These are phyloP conservation scores for Chionoecetes opilio DNA, from an alignment of 1,140 invertebrate species.

Conservation along the genomic window DNA sequence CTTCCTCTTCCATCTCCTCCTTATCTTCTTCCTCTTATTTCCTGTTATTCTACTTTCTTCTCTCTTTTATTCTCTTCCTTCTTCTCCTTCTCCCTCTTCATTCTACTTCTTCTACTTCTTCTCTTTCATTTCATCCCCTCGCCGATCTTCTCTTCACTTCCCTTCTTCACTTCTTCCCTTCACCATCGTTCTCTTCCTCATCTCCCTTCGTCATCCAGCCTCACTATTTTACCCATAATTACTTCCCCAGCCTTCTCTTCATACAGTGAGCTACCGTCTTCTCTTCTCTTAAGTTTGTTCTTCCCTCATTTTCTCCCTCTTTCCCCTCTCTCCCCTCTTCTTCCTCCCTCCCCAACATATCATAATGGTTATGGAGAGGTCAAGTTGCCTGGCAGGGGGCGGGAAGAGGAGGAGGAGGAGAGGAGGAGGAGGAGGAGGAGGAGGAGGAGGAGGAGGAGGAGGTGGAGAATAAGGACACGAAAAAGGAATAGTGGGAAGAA, in stretches of 20 bases:
- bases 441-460: neutral
- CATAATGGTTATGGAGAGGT: conserved; percentile 28
- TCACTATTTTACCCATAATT: neutral
- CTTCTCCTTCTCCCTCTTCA: neutral
- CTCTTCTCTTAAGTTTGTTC: neutral
- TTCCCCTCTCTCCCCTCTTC: neutral
- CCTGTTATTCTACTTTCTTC: neutral
- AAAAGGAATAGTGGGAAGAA: neutral
- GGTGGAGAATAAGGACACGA: neutral
- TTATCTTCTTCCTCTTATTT: neutral
- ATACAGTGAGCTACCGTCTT: neutral
- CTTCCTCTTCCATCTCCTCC: neutral
- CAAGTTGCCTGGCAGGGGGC: conserved; percentile 8
- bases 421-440: conserved; percentile 24
- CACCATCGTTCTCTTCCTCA: neutral
- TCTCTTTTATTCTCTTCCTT: neutral
- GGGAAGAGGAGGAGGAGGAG: neutral
- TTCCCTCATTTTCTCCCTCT: neutral
- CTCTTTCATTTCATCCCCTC: neutral
- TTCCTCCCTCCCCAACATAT: neutral
- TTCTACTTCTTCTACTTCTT: neutral
- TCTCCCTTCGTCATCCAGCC: neutral
- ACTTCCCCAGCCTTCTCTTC: neutral
- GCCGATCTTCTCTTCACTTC: too few relatives aligned
- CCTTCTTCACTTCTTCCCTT: neutral